These are phyloP conservation scores for Equus quagga DNA, from an alignment of 2,113 vertebrate species.

Conservation along the genomic window DNA sequence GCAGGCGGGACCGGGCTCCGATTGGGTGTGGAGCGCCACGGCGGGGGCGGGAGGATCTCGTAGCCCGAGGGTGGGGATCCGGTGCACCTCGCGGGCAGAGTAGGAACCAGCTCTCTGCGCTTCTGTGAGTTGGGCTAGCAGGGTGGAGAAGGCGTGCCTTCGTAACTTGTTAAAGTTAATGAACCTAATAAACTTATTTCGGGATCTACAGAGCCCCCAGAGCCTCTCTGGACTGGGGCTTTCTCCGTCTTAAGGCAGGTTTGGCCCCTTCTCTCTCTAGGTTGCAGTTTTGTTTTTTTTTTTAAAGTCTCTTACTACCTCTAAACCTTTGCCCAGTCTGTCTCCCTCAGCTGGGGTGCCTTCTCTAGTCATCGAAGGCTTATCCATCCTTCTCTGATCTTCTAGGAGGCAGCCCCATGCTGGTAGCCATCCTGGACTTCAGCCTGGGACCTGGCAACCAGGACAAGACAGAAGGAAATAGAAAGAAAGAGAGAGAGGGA, in stretches of 20 bases:
- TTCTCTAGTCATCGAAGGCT: not conserved
- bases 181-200: conserved; percentile 47
- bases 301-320: not conserved
- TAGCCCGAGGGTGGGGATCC: not conserved
- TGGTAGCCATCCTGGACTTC: not conserved
- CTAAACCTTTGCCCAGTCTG: not conserved
- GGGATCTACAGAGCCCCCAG: not conserved
- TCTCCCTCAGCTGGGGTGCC: not conserved
- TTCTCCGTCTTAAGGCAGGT: not conserved
- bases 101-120: not conserved
- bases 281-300: not conserved
- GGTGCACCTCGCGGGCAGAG: not conserved
- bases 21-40: conserved; percentile 26
- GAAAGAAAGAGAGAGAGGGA: not conserved
- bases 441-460: not conserved
- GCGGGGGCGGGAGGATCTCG: conserved; percentile 8
- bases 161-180: conserved; percentile 44
- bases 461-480: not conserved
- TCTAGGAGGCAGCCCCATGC: not conserved
- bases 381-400: not conserved
- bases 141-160: conserved; percentile 51
- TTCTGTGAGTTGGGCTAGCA: not conserved
- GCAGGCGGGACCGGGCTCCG: not conserved
- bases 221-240: not conserved
- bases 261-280: not conserved